Percentiles rank a stretch among this genome's conserved stretches.
Evolutionary conservation across 2,113 vertebrate species (phyloP).

Genomic region (Ranitomeya imitator): DNA sequence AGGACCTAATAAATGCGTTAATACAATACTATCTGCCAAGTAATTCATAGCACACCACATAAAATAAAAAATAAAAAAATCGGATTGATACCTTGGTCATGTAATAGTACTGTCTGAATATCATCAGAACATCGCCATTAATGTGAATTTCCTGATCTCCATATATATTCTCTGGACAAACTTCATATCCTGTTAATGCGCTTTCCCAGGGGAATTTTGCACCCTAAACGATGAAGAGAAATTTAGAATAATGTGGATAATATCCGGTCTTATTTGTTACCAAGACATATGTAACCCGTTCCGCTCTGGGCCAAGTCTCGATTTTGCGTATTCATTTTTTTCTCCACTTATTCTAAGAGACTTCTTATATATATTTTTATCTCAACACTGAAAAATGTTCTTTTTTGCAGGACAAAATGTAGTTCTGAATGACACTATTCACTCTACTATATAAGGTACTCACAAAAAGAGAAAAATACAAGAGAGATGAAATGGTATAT

Average conservation of each 20-base stretch:
- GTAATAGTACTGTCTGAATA: conserved; percentile 86
- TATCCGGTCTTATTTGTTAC: background rate
- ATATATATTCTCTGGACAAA: conserved; percentile 86
- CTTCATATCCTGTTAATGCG: conserved; percentile 83
- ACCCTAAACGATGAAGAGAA: conserved; percentile 73
- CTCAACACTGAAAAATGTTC: too few species aligned
- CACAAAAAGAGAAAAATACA: too few species aligned
- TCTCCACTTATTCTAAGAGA: too few species aligned
- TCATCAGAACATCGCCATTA: conserved; percentile 85
- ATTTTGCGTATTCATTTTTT: too few species aligned
- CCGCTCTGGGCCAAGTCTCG: too few species aligned
- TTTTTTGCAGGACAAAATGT: too few species aligned
- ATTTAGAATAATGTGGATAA: background rate
- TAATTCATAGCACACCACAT: background rate
- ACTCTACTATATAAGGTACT: too few species aligned
- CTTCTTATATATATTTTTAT: too few species aligned
- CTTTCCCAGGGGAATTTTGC: conserved; percentile 96
- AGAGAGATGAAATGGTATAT: too few species aligned
- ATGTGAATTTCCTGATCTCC: conserved; percentile 88
- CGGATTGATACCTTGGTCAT: conserved; percentile 75
- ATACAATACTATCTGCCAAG: background rate
- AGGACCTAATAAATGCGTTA: background rate
- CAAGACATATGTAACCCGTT: too few species aligned
- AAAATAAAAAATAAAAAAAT: background rate
- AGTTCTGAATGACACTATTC: too few species aligned